Evolutionary conservation across 2,113 vertebrate species (phyloP).

Genomic region (Pogona vitticeps): DNA sequence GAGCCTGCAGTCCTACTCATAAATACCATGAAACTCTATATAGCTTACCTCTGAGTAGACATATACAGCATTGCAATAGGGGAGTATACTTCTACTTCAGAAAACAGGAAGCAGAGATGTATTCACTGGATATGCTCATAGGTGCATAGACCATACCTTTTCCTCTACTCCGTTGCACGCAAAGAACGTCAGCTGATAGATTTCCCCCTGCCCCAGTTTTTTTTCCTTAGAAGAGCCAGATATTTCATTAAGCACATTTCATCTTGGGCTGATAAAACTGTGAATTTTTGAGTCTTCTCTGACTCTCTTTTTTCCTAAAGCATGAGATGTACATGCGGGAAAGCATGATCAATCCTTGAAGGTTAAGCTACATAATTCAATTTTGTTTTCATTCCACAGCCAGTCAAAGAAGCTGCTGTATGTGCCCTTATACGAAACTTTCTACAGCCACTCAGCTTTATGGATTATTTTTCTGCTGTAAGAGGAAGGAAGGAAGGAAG

Average conservation of each 20-base stretch:
- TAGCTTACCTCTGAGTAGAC: not conserved
- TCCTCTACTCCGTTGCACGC: not conserved
- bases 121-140: not conserved
- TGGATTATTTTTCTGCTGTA: not conserved
- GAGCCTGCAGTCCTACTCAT: too few relatives aligned
- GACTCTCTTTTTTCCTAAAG: not conserved
- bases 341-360: not conserved
- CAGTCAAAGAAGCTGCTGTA: not conserved
- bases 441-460: not conserved
- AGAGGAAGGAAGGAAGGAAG: not conserved
- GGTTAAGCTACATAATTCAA: not conserved
- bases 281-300: not conserved
- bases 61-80: not conserved
- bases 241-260: not conserved
- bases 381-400: not conserved
- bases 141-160: not conserved
- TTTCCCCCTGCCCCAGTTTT: too few relatives aligned
- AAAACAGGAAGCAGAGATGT: not conserved
- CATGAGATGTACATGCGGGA: rapidly evolving
- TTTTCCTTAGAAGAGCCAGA: not conserved
- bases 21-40: not conserved
- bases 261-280: not conserved
- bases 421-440: not conserved
- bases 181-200: not conserved
- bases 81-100: not conserved